A percentile compares a stretch with the other conserved stretches of the same genome.
These are phyloP conservation scores for Neopelma chrysocephalum DNA, from an alignment of 2,797 vertebrate genomes.

Conservation along the genomic window DNA sequence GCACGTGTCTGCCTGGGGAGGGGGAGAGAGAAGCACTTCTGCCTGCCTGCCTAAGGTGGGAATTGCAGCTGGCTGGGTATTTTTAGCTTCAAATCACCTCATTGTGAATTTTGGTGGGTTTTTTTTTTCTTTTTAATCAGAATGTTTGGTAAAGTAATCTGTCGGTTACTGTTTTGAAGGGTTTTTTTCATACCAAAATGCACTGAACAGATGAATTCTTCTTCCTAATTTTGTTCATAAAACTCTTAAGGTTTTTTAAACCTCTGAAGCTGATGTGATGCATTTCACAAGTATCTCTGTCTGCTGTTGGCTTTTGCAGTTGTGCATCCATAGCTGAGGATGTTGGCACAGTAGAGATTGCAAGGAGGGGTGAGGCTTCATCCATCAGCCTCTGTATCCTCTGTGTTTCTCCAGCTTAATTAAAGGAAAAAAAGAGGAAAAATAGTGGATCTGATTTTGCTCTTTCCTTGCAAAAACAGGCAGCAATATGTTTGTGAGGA, in stretches of 20 bases:
- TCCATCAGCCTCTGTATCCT: neutral
- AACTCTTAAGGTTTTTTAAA: neutral
- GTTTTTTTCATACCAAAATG: neutral
- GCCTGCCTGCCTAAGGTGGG: slow-evolving; percentile 50
- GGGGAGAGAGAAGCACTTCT: slow-evolving; percentile 24
- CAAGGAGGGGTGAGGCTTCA: neutral
- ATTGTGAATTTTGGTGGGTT: neutral
- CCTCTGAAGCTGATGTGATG: neutral
- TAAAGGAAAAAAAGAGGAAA: neutral
- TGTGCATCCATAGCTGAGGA: neutral
- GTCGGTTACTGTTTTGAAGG: neutral
- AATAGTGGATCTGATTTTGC: neutral
- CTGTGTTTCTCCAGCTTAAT: neutral
- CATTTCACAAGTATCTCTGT: neutral
- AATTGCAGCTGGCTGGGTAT: slow-evolving; percentile 56
- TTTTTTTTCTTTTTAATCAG: neutral
- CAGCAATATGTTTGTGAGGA: neutral
- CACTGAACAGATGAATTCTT: neutral
- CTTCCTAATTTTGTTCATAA: neutral
- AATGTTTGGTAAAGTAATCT: neutral
- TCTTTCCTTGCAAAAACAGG: neutral
- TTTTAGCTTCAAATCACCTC: slow-evolving; percentile 44
- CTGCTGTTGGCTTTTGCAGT: neutral
- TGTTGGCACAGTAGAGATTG: fast-evolving
- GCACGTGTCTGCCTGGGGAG: neutral